Base-by-base conservation (phyloP, 1,140 invertebrate species). In the Microplitis demolitor region DNA sequence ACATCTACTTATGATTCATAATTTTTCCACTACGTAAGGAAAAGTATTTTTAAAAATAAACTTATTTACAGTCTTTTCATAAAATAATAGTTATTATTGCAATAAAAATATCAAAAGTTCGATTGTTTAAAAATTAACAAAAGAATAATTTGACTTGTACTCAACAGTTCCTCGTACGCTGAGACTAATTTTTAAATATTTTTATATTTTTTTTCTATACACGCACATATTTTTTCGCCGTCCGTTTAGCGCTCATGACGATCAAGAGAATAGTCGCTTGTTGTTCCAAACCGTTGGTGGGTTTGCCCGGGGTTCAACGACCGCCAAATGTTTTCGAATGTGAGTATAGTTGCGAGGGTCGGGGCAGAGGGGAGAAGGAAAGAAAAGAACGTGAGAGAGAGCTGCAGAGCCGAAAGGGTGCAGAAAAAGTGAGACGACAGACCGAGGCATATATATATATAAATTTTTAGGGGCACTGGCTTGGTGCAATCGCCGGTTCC, bases 311-410 rank as follows among this genome's bases (percentile, higher is more conserved):
- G 79, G 85, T 83, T 85, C 84, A 85, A 85, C 77, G 85, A 78
- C 84, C 84, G 80, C 80, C 81, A 78, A 85, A 84, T 85, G 83
- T 84, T 85, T 80, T 81, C 80, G 79, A 83, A 81, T 81, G 79
- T 79, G 66, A 79, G 73, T 37, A 56, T 56, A 45, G 51, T 62
- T 60, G 33, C 11, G 58, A 39, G 53, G 64, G 51, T 73, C 58
- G 70, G 71, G 62, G 73, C 69, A 70, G 53, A 70, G 50, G 66
- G 53, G 37, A 9, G 31, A 5, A 56, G 8, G 62, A 37, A 13
- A 54, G 69, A 35, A 70, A 53, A 71, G 64, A 73, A 69, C 66
- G 69, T 70, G 67, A 60, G 71, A 66, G 63, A 54, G 16, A 13
- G 51, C 24, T 45, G 3, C 34, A 39, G 34, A 31, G 24, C 9